These are phyloP conservation scores for Taxidea taxus DNA, from an alignment of 2,113 vertebrate genomes.

Conservation along the genomic window DNA sequence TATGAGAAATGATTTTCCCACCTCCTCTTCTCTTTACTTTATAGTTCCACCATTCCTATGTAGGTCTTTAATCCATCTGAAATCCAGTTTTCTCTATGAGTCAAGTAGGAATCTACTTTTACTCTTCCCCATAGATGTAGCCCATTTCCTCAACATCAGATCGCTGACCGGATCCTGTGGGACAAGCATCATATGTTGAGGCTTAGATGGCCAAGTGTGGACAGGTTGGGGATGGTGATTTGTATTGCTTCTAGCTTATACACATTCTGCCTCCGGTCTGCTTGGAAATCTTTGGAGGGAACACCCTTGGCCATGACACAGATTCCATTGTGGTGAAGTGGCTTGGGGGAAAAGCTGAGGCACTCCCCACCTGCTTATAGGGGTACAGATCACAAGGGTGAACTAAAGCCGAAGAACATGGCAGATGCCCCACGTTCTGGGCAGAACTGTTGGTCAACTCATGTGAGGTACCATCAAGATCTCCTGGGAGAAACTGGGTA, in stretches of 20 bases:
- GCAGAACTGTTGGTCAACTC: not conserved
- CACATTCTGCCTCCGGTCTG: not conserved
- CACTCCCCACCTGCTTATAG: too few species aligned
- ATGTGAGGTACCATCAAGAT: not conserved
- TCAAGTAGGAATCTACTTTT: not conserved
- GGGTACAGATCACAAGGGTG: not conserved
- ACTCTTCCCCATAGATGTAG: not conserved
- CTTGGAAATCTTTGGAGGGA: not conserved
- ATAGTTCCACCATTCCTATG: not conserved
- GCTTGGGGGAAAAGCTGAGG: not conserved
- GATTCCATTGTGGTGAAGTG: not conserved
- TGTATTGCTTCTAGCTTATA: not conserved
- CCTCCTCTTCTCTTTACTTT: conserved; percentile 17
- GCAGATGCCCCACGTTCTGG: not conserved
- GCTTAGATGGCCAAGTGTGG: not conserved
- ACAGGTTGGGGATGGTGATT: not conserved
- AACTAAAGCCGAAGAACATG: not conserved
- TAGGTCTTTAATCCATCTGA: not conserved
- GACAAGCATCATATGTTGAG: not conserved
- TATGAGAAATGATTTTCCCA: not conserved
- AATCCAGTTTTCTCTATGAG: not conserved
- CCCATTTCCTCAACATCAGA: not conserved
- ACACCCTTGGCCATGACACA: not conserved
- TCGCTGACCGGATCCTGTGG: not conserved
- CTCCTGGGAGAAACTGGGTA: not conserved